These are phyloP conservation scores for Thalassarche chlororhynchos DNA, from an alignment of 2,113 vertebrate species.

Conservation along the genomic window DNA sequence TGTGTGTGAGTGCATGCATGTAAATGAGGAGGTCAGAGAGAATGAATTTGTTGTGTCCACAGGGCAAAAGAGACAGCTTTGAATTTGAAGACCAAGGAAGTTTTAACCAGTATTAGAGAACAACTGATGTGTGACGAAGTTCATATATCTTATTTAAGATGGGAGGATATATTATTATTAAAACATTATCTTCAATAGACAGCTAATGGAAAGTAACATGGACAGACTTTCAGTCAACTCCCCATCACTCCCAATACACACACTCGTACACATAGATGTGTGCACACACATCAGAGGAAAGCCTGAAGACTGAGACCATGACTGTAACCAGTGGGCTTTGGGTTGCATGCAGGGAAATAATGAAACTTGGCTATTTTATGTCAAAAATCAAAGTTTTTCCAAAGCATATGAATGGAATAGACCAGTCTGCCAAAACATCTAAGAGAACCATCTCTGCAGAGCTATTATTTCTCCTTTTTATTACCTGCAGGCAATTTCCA, in stretches of 20 bases:
- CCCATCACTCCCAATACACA: rapidly evolving
- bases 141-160: neutral
- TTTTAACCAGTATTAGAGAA: neutral
- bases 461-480: constrained; percentile 44
- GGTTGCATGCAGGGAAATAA: neutral
- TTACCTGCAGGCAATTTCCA: constrained; percentile 7
- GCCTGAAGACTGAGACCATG: neutral
- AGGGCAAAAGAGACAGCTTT: neutral
- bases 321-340: neutral
- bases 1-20: neutral
- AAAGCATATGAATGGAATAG: neutral
- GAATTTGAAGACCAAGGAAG: neutral
- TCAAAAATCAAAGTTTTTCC: neutral
- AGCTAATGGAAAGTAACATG: neutral
- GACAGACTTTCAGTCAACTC: neutral
- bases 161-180: neutral
- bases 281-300: neutral
- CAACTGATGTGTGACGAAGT: neutral
- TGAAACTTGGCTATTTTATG: neutral
- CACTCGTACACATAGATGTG: neutral
- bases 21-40: neutral
- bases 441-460: neutral
- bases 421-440: constrained; percentile 1
- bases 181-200: neutral
- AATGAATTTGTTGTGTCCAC: neutral